phyloP scores from a whole-genome alignment of 2,888 invertebrate species.

The Aspidapion aeneum region DNA sequence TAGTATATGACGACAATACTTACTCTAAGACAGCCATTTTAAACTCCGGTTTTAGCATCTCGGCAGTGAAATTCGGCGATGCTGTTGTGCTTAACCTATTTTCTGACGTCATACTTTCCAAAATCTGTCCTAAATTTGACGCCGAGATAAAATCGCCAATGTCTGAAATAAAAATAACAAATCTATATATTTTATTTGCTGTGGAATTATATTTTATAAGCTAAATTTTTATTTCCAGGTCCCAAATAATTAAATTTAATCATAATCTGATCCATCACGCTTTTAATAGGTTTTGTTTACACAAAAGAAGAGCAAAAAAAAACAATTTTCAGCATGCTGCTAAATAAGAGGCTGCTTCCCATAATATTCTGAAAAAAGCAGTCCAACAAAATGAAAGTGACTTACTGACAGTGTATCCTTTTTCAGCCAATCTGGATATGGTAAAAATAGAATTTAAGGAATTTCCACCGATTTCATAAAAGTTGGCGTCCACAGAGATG shows the following conservation, averaged over 20 bases:
- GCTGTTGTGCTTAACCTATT: constrained; percentile 33
- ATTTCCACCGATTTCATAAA: constrained; percentile 83
- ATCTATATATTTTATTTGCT: no score
- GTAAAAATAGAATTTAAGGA: constrained; percentile 83
- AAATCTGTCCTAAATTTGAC: constrained; percentile 63
- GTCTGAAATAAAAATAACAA: constrained; percentile 50
- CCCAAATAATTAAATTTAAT: no score
- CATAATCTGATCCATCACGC: no score
- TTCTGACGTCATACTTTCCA: constrained; percentile 55
- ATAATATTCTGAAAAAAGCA: no score
- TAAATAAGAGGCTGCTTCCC: no score
- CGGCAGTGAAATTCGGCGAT: constrained; percentile 49
- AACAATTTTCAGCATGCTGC: no score
- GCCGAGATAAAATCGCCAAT: constrained; percentile 79
- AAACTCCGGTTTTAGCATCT: constrained; percentile 58
- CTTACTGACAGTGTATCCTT: constrained; percentile 73
- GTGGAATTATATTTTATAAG: no score
- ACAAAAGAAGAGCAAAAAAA: no score
- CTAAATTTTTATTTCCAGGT: no score
- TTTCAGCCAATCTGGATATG: constrained; percentile 70
- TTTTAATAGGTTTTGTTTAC: no score
- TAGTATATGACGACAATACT: no score
- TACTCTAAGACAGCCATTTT: constrained; percentile 69
- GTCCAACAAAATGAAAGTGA: no score
- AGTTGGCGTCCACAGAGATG: constrained; percentile 64